These are phyloP conservation scores for Cercopithecus petaurista DNA, from an alignment of 2,797 vertebrate genomes.

Conservation along the genomic window DNA sequence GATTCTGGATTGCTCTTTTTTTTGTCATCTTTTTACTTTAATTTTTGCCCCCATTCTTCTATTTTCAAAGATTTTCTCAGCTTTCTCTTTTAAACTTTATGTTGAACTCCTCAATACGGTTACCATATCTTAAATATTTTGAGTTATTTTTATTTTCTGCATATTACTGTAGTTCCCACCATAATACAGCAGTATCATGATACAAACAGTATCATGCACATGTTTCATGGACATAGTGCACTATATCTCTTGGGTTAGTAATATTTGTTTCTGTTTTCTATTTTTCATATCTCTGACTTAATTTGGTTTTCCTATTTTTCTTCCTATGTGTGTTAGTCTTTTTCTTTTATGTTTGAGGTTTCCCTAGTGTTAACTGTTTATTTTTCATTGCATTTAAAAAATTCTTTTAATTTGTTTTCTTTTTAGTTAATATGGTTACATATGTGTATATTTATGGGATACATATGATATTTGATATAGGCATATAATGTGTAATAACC, in stretches of 20 bases:
- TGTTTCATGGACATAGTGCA: neutral
- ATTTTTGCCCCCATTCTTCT: neutral
- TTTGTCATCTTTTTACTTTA: neutral
- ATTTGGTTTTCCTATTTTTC: neutral
- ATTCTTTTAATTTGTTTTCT: too few species aligned
- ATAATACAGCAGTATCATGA: too few species aligned
- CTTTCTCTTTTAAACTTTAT: neutral
- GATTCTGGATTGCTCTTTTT: neutral
- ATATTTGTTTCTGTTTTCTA: neutral
- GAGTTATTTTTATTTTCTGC: neutral
- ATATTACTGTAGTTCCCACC: neutral
- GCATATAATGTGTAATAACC: too few species aligned
- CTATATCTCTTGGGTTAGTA: neutral
- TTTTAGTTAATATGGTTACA: too few species aligned
- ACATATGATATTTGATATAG: too few species aligned
- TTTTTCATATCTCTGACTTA: neutral
- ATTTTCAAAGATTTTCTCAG: neutral
- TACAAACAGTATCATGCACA: accelerated
- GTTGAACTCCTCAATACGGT: neutral
- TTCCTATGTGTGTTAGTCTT: neutral
- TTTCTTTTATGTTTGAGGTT: neutral
- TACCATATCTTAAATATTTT: neutral
- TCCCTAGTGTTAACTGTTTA: neutral
- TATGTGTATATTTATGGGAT: too few species aligned
- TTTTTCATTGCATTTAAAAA: too few species aligned